Evolutionary conservation across 2,113 vertebrate genomes (phyloP).

Genomic region (Pollachius pollachius): DNA sequence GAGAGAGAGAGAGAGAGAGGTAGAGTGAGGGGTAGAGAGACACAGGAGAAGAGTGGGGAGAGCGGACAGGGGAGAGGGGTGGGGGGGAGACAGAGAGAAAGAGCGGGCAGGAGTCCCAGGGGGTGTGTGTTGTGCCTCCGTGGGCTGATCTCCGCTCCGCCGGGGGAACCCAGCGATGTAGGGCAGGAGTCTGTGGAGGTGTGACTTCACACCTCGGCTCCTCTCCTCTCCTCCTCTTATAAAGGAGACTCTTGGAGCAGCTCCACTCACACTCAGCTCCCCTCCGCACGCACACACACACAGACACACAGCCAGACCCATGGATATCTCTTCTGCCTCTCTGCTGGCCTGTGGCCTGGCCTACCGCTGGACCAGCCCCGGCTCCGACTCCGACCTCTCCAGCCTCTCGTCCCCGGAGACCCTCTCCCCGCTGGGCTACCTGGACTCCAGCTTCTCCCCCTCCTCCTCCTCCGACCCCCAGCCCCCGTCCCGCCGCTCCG

Average conservation of each 20-base stretch:
- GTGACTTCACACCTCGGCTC: conserved; percentile 77
- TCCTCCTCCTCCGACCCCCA: conserved; percentile 14
- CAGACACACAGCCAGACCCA: conserved; percentile 49
- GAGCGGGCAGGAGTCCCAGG: too few relatives aligned
- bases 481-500: too few relatives aligned
- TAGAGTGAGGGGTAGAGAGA: conserved; percentile 20
- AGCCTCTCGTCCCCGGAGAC: conserved; percentile 71
- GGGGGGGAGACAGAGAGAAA: background rate
- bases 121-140: conserved; percentile 27
- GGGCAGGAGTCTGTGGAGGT: conserved; percentile 75
- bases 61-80: conserved; percentile 1
- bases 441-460: conserved; percentile 70
- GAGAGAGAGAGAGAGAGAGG: conserved; percentile 28
- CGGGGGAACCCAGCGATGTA: conserved; percentile 47
- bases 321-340: conserved; percentile 62
- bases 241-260: conserved; percentile 54
- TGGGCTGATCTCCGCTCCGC: conserved; percentile 38
- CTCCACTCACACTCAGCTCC: conserved; percentile 41
- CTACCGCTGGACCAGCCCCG: conserved; percentile 66
- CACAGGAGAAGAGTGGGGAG: background rate
- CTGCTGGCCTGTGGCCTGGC: conserved; percentile 58
- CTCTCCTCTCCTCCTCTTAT: conserved; percentile 49
- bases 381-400: conserved; percentile 74
- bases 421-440: conserved; percentile 66
- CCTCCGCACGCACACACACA: conserved; percentile 37